Percentiles rank a stretch among this genome's conserved stretches.
Conservation (phyloP, 2,113 vertebrate species). For the Gadus chalcogrammus region DNA sequence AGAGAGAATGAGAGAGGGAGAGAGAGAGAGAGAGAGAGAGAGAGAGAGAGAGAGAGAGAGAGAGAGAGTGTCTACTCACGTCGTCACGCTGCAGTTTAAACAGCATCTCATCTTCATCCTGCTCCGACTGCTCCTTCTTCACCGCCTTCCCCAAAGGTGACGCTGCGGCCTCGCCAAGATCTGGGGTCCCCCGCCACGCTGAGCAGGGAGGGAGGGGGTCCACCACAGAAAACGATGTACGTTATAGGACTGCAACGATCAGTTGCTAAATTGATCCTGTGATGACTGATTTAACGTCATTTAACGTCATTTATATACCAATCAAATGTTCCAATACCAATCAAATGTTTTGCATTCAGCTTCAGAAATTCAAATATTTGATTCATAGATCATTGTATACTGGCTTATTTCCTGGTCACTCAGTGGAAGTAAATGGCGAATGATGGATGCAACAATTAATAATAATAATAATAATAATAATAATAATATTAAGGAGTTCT, state of each 20-base stretch:
- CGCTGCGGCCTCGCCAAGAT: slow-evolving; percentile 34
- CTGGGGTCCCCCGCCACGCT: slow-evolving; percentile 51
- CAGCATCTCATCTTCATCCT: slow-evolving; percentile 62
- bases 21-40: too few relatives aligned
- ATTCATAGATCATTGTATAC: not conserved
- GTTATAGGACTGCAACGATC: not conserved
- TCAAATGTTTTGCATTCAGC: not conserved
- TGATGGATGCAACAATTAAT: too few relatives aligned
- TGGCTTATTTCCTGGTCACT: not conserved
- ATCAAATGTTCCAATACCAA: not conserved
- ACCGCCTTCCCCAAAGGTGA: slow-evolving; percentile 51
- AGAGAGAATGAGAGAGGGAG: too few relatives aligned
- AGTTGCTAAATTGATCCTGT: not conserved
- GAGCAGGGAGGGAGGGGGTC: not conserved
- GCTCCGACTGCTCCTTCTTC: slow-evolving; percentile 63
- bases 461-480: too few relatives aligned
- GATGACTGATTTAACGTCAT: not conserved
- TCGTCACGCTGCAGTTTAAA: slow-evolving; percentile 72
- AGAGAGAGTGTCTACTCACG: slow-evolving; percentile 45
- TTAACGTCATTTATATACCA: not conserved
- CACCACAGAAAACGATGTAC: not conserved
- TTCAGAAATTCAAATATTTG: too few relatives aligned
- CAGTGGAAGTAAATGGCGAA: not conserved
- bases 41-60: too few relatives aligned
- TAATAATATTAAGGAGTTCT: not conserved